Percentiles rank a stretch among this genome's conserved stretches.
phyloP scores from a whole-genome alignment of 2,888 invertebrate species.

The Agrochola macilenta region DNA sequence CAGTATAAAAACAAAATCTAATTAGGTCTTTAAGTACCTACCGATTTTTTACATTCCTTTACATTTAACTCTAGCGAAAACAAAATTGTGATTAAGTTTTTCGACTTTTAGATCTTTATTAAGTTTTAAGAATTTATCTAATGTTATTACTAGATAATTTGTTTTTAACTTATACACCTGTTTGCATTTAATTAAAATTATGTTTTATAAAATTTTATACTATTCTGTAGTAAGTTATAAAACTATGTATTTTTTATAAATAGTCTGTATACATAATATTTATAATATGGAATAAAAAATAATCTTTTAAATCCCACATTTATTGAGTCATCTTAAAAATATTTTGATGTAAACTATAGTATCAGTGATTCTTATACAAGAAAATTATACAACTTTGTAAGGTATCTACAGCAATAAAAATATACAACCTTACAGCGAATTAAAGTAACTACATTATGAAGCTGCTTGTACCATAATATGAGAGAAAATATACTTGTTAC shows the following conservation, averaged over 20 bases:
- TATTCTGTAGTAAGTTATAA: slow-evolving; percentile 2
- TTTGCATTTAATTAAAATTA: slow-evolving; percentile 38
- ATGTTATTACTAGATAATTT: slow-evolving; percentile 22
- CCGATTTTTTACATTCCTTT: slow-evolving; percentile 36
- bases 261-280: neutral
- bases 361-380: slow-evolving; percentile 52
- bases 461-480: slow-evolving; percentile 62
- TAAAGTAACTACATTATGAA: slow-evolving; percentile 58
- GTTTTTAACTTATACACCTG: slow-evolving; percentile 16
- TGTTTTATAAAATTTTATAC: neutral
- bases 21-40: slow-evolving; percentile 18
- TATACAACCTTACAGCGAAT: slow-evolving; percentile 63
- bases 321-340: slow-evolving; percentile 69
- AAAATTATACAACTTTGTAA: slow-evolving; percentile 58
- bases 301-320: slow-evolving; percentile 53
- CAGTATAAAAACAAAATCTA: slow-evolving; percentile 72
- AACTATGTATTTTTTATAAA: slow-evolving; percentile 23
- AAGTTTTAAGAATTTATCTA: slow-evolving; percentile 20
- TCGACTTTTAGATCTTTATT: slow-evolving; percentile 28
- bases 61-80: neutral
- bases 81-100: slow-evolving; percentile 22
- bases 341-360: slow-evolving; percentile 52
- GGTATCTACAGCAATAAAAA: slow-evolving; percentile 59
- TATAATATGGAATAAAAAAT: slow-evolving; percentile 34
- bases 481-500: slow-evolving; percentile 43